These are phyloP conservation scores for Harpagus bidentatus DNA, from an alignment of 2,113 vertebrate genomes.

Conservation along the genomic window DNA sequence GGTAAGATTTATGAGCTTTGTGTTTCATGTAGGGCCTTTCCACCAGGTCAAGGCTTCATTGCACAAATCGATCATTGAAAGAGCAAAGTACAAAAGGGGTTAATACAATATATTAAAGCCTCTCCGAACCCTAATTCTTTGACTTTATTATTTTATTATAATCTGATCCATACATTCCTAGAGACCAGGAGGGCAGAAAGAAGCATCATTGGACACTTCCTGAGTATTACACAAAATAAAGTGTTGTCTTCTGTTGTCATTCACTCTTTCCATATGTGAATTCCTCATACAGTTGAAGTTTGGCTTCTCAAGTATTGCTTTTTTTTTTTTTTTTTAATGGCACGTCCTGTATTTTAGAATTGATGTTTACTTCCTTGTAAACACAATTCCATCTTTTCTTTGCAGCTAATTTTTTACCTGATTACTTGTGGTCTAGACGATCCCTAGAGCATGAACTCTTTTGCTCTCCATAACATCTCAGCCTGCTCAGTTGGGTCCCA, in stretches of 20 bases:
- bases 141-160: not conserved
- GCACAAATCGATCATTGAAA: not conserved
- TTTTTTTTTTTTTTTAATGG: not conserved
- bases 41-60: not conserved
- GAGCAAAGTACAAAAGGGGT: not conserved
- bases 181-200: not conserved
- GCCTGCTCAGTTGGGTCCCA: not conserved
- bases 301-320: not conserved
- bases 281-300: not conserved
- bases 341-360: not conserved
- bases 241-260: not conserved
- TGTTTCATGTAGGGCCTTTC: not conserved
- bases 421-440: not conserved
- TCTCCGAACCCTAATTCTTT: not conserved
- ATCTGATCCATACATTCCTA: not conserved
- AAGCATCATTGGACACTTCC: not conserved
- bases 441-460: not conserved
- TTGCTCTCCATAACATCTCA: not conserved
- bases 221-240: not conserved
- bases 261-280: not conserved
- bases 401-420: not conserved
- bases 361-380: not conserved
- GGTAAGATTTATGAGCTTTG: not conserved
- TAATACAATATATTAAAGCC: not conserved
- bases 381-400: not conserved